Percentiles rank a stretch among this genome's conserved stretches.
These are phyloP conservation scores for Wasmannia auropunctata DNA, from an alignment of 1,140 invertebrate genomes.

Conservation along the genomic window DNA sequence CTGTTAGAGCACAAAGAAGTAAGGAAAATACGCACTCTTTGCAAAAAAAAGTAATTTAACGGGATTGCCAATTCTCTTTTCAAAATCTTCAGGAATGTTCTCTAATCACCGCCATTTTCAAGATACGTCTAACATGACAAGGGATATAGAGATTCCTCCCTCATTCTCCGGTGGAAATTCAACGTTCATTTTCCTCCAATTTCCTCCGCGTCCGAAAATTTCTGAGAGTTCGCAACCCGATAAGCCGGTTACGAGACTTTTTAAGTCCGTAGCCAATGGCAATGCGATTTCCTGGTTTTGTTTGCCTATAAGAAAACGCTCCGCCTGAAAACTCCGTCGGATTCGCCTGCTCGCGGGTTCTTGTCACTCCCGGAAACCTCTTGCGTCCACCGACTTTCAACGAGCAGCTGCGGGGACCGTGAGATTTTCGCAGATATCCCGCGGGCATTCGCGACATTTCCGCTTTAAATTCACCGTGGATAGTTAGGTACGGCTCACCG, in stretches of 20 bases:
- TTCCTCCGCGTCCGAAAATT: slow-evolving; percentile 27
- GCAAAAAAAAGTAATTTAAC: neutral
- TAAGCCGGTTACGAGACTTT: slow-evolving; percentile 52
- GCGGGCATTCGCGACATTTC: slow-evolving; percentile 45
- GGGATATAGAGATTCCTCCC: neutral
- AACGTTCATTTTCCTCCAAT: slow-evolving; percentile 14
- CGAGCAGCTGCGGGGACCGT: slow-evolving; percentile 52
- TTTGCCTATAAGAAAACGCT: slow-evolving; percentile 60
- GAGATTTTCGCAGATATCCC: slow-evolving; percentile 65
- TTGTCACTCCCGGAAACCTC: slow-evolving; percentile 3
- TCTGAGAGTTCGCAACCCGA: slow-evolving; percentile 38
- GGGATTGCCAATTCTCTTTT: neutral
- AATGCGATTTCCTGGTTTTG: slow-evolving; percentile 67
- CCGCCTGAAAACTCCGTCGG: slow-evolving; percentile 54
- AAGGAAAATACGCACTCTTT: neutral
- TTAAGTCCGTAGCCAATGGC: slow-evolving; percentile 53
- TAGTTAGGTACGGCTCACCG: slow-evolving; percentile 55
- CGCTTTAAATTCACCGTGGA: slow-evolving; percentile 63
- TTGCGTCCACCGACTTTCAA: slow-evolving; percentile 57
- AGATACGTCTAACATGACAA: neutral
- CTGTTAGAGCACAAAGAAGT: neutral
- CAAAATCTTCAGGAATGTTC: slow-evolving; percentile 1
- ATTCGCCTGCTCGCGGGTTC: slow-evolving; percentile 40
- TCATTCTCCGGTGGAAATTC: neutral
- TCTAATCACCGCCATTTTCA: neutral